Base-by-base conservation (phyloP, 2,888 invertebrate species). In the Chydorus sphaericus region DNA sequence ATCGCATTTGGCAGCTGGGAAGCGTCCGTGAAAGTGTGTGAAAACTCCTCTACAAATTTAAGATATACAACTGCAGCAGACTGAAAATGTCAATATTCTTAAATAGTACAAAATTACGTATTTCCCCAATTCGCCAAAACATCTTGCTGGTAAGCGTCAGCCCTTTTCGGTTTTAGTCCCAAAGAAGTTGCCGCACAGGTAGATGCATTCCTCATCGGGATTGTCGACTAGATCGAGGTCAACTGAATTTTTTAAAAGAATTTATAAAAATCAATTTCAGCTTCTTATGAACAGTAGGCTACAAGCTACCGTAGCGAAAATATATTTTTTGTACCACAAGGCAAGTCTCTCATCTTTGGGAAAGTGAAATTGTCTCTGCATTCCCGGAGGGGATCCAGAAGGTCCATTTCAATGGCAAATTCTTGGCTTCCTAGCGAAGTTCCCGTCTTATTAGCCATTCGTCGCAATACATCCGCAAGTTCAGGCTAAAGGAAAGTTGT, bases 121-220 rank as follows among this genome's bases (percentile, higher is more conserved):
- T 70, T 65, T 8, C 69, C 71, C 77, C 77, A 77, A 58, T 73
- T 71, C 11, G 73, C 65, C 28, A 76, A 60, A 59, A 72, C 70
- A 31, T 68, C 64, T 7, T 69, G 62, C 55, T 76, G 64, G 56
- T 69, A 66, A 16, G 65, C 59, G 56, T 68, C 65, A 0, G 71
- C 68, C 2, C 65, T 65, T 60, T 71, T 72, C 5, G 77, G 75
- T 66, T 73, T 71, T n/a, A 77, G 67, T 10, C 77, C 77, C 2
- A 77, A 67, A 1, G 76, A n/a, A 77, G 63, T 77, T 73, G 1
- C 77, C 76, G 62, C 74, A 74, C 39, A 77, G 66, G 63, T 78
- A 77, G 20, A 77, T 68, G 60, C 70, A 68, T 29, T 75, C 75
- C 26, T 70, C 71, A 1, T 73, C 67, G 1, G 61, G 63, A 48